phyloP scores from a whole-genome alignment of 2,797 vertebrate species.

The Bradypodion pumilum region DNA sequence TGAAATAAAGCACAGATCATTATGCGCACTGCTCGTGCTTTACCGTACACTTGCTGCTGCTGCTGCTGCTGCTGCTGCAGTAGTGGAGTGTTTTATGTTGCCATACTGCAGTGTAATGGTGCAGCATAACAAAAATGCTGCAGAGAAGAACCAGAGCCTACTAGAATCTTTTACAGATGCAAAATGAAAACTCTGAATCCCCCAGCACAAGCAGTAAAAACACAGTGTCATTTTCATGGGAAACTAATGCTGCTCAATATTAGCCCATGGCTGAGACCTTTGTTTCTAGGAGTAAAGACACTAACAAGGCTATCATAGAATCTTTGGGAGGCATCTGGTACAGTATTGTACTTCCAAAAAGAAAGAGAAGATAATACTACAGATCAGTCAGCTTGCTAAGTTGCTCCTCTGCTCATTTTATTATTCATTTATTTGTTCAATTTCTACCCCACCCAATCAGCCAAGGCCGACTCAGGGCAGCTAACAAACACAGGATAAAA shows the following conservation, averaged over 20 bases:
- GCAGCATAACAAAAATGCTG: background rate
- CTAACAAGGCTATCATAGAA: background rate
- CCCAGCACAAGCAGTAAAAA: fast-evolving
- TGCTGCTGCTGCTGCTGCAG: slow-evolving; percentile 17
- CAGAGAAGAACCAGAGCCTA: slow-evolving; percentile 11
- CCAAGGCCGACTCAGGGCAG: no score
- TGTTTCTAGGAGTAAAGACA: background rate
- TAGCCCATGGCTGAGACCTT: background rate
- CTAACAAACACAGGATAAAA: no score
- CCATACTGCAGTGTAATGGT: slow-evolving; percentile 12
- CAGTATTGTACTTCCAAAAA: background rate
- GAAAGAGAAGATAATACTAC: background rate
- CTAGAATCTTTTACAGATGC: background rate
- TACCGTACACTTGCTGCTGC: slow-evolving; percentile 45
- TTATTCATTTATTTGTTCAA: no score
- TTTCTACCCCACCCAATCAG: no score
- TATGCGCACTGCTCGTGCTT: slow-evolving; percentile 28
- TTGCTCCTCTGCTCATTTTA: background rate
- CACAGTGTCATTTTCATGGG: background rate
- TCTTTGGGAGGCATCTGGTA: background rate
- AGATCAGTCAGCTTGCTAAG: background rate
- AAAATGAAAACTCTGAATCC: background rate
- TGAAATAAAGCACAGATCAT: slow-evolving; percentile 56
- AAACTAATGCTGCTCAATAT: background rate
- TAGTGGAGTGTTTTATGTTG: slow-evolving; percentile 19